Percentiles rank a stretch among this genome's conserved stretches.
phyloP scores from a whole-genome alignment of 1,140 invertebrate genomes.

The Neoseiulus cucumeris region DNA sequence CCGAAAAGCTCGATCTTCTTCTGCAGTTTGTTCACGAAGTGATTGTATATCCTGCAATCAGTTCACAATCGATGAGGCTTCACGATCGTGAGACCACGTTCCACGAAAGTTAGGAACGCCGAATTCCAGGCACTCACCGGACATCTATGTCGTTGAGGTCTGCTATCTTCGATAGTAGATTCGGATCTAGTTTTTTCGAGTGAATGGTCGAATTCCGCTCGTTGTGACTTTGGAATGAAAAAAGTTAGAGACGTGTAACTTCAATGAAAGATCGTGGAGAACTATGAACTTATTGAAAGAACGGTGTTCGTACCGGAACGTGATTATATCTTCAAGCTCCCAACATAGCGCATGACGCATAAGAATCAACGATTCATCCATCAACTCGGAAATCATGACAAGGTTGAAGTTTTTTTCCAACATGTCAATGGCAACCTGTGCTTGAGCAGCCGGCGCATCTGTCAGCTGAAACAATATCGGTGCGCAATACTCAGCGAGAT shows the following conservation, averaged over 20 bases:
- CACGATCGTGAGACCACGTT: background rate
- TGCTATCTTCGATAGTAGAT: background rate
- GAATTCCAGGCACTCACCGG: background rate
- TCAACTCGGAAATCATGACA: conserved; percentile 22
- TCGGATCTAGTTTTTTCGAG: background rate
- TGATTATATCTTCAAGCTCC: conserved; percentile 21
- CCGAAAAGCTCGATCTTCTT: background rate
- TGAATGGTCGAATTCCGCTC: background rate
- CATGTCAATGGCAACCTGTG: background rate
- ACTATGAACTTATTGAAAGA: background rate
- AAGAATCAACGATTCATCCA: conserved; percentile 23
- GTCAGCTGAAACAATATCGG: background rate
- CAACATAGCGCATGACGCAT: conserved; percentile 22
- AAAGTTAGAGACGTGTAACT: background rate
- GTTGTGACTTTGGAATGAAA: background rate
- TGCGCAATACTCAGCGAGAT: no score
- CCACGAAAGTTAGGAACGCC: background rate
- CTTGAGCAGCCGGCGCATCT: background rate
- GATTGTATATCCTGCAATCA: background rate
- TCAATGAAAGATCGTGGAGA: background rate
- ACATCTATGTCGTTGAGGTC: conserved; percentile 10
- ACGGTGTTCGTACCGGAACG: background rate
- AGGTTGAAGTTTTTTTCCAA: conserved; percentile 22
- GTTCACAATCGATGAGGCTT: background rate
- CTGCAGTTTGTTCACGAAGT: background rate